Base-by-base conservation (phyloP, 2,888 invertebrate genomes). In the Athripsodes cinereus region DNA sequence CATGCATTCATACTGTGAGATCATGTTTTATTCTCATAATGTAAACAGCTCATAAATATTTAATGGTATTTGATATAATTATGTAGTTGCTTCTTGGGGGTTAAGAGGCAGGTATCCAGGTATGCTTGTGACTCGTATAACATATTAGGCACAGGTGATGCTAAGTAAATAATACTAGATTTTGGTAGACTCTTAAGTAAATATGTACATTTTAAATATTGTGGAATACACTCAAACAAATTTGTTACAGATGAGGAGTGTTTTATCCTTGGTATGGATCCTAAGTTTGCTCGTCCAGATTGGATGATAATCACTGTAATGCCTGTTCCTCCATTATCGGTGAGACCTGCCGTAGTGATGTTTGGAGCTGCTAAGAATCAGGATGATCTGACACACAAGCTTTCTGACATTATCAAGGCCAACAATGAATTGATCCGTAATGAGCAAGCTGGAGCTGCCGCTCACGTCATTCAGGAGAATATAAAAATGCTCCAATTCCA, bases 281-380 rank as follows among this genome's bases (percentile, higher is more conserved):
- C 97, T 0, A 94, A 94, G 72, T 95, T 88, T 73, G 94, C 98
- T 0, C 83, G 99, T 52, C 99, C 99, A 5, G 99, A 99, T 78
- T 99, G 99, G 98, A 98, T 99, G 98, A 90, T 99, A 64, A 84
- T 96, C 5, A 97, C 98, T 1, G 96, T 96, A 11, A 73, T 99
- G 60, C 99, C 99, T 0, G 99, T 99, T 0, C 97, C 99, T 1
- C 99, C 99, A 2, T 75, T 99, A 21, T 86, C 92, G 1, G 98
- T 99, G 0, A 83, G 99, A 64, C 99, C 99, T 0, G 97, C 99
- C 54, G 98, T 99, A 3, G 95, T 98, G 8, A 99, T 98, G 93
- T 93, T 93, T 74, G 99, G 99, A n/a, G 93, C 97, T 0, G 98
- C 98, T 0, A 90, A 94, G 71, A 99, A 98, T 83, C 88, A 96